phyloP scores from a whole-genome alignment of 2,797 vertebrate species.

The Enteromius treurensis region DNA sequence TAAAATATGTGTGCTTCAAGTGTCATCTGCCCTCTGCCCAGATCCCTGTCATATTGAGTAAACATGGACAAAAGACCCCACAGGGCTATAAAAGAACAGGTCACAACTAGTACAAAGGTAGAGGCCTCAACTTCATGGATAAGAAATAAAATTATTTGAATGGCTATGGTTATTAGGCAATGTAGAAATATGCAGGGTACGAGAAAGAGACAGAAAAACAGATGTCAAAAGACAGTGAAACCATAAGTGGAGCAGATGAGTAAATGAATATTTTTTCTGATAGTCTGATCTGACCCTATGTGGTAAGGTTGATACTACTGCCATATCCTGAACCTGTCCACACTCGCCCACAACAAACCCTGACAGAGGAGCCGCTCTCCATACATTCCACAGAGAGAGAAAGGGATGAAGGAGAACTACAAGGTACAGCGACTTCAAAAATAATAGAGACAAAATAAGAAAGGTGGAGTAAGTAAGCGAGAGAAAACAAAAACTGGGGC shows the following conservation, averaged over 20 bases:
- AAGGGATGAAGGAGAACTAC: constrained; percentile 47
- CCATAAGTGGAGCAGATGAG: constrained; percentile 41
- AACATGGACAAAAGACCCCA: constrained; percentile 75
- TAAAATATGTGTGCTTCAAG: constrained; percentile 63
- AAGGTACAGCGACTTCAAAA: constrained; percentile 55
- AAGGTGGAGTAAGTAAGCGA: constrained; percentile 2
- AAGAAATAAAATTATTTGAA: background rate
- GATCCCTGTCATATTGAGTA: constrained; percentile 70
- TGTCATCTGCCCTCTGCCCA: constrained; percentile 65
- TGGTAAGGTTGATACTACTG: constrained; percentile 69
- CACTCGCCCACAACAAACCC: constrained; percentile 74
- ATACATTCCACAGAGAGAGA: constrained; percentile 63
- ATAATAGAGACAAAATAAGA: constrained; percentile 1
- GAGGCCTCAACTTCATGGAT: background rate
- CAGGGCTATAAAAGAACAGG: constrained; percentile 50
- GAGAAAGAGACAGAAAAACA: background rate
- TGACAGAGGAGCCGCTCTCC: constrained; percentile 73
- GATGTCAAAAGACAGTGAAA: background rate
- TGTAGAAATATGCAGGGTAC: background rate
- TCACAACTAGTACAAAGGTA: constrained; percentile 7
- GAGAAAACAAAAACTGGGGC: constrained; percentile 9
- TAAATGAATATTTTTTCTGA: constrained; percentile 65
- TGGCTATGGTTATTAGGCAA: constrained; percentile 10
- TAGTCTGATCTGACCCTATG: constrained; percentile 77
- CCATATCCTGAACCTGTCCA: constrained; percentile 77